Conservation (phyloP, 2,888 invertebrate species). For the Pharmacophagus antenor region DNA sequence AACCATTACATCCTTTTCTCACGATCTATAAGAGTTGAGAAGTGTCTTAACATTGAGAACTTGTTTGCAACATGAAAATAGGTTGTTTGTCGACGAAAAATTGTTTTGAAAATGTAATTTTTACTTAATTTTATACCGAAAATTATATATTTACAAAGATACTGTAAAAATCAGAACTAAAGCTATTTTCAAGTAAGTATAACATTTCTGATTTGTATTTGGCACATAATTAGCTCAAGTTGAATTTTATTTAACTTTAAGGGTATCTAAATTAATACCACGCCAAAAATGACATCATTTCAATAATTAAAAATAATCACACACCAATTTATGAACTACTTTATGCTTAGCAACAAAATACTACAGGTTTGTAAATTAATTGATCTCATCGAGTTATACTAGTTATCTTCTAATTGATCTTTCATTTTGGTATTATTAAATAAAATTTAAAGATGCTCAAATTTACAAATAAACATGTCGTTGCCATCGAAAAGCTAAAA, state of each 20-base stretch:
- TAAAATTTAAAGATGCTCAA: too few relatives aligned
- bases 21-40: background rate
- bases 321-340: background rate
- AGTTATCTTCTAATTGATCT: background rate
- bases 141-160: background rate
- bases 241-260: too few relatives aligned
- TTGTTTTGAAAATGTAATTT: background rate
- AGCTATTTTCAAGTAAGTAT: too few relatives aligned
- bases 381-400: background rate
- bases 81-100: background rate
- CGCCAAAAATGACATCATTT: background rate
- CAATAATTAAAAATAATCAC: background rate
- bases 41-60: constrained; percentile 4
- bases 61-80: background rate
- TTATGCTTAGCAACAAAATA: background rate
- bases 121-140: background rate
- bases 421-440: too few relatives aligned
- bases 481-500: too few relatives aligned
- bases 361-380: constrained; percentile 1
- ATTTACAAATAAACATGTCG: too few relatives aligned
- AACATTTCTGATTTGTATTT: too few relatives aligned
- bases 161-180: too few relatives aligned
- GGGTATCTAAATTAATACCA: too few relatives aligned
- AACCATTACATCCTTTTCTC: background rate
- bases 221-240: too few relatives aligned